Evolutionary conservation across 2,113 vertebrate species (phyloP), one percentile per base, ranked within the genome.

Genomic region (Phyllostomus hastatus): DNA sequence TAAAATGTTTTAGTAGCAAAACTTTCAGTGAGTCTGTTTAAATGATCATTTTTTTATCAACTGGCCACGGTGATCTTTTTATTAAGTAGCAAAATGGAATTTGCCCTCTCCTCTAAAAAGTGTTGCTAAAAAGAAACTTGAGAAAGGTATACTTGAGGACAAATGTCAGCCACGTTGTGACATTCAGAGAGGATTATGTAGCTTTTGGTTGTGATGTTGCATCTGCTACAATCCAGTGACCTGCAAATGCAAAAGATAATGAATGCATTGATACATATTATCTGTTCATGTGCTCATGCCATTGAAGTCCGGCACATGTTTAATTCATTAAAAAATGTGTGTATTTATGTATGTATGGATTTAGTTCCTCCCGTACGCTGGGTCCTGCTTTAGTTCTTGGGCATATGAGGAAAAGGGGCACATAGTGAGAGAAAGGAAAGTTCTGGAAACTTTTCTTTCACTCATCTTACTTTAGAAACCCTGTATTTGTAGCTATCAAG

Each of bases 401-500:
- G 7, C 2, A 57, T 85, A 38, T 83, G 43, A 95, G 54, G 64
- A 76, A 7, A 89, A 48, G 11, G 88, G 54, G n/a, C n/a, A 91
- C 59, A 83, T 87, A 75, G 50, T 83, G 78, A 97, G 73, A 83
- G 59, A 80, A 59, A 88, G 61, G 57, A 89, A 67, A 88, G 11
- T 82, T 94, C 81, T 95, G n/a, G 91, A 96, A 93, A 85, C 54
- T 24, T 78, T 12, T 83, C 81, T 90, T 85, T 91, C 41, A 54
- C 33, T 70, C 33, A 24, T 64, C 38, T 66, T 33, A 41, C 69
- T 93, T 43, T 64, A 28, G 73, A 35, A 64, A 80, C n/a, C 20
- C 46, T 43, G 12, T 73, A 28, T 76, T 75, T 33, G 26, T 43
- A 43, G 66, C 59, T 54, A 0, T 83, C 43, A 73, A 76, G 35